Percentiles rank a stretch among this genome's conserved stretches.
Evolutionary conservation across 2,113 vertebrate species (phyloP).

Genomic region (Gambusia affinis): DNA sequence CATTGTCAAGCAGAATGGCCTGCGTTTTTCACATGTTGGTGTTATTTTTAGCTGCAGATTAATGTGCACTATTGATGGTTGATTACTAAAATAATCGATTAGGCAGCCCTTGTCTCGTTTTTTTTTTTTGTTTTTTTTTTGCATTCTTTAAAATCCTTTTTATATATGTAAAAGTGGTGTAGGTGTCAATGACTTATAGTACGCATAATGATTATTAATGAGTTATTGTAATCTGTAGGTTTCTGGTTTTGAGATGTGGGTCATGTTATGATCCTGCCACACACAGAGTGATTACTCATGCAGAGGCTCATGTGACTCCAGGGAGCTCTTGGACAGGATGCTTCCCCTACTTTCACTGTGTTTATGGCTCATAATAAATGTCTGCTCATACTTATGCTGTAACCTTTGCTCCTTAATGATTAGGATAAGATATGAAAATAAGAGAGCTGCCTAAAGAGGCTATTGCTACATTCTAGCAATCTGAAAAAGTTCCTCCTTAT

Average conservation of each 20-base stretch:
- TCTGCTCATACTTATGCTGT: background rate
- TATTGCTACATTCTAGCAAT: background rate
- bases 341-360: background rate
- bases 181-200: too few species aligned
- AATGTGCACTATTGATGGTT: too few species aligned
- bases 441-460: background rate
- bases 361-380: slow-evolving; percentile 22
- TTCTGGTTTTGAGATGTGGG: background rate
- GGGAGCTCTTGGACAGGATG: background rate
- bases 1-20: too few species aligned
- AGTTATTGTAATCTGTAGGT: too few species aligned
- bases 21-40: too few species aligned
- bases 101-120: too few species aligned
- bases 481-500: background rate
- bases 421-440: background rate
- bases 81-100: too few species aligned
- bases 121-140: too few species aligned
- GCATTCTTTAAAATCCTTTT: too few species aligned
- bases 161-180: too few species aligned
- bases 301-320: background rate
- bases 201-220: too few species aligned
- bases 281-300: background rate
- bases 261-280: background rate
- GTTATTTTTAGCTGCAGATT: too few species aligned
- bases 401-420: slow-evolving; percentile 37